phyloP scores from a whole-genome alignment of 2,888 invertebrate genomes.

The Cerastis leucographa region DNA sequence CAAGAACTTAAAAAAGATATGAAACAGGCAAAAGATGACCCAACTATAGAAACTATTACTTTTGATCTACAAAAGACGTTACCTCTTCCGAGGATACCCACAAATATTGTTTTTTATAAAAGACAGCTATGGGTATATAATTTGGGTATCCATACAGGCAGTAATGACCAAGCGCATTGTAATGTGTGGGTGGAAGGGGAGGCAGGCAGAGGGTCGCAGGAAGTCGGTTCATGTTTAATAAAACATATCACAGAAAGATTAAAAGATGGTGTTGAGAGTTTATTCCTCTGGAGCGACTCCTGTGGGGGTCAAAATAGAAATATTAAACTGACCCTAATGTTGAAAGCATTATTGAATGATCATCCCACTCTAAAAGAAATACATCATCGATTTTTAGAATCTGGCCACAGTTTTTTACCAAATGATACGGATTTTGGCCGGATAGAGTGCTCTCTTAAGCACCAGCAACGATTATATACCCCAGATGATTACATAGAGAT shows the following conservation, averaged over 20 bases:
- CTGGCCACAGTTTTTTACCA: conserved; percentile 55
- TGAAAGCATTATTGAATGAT: conserved; percentile 57
- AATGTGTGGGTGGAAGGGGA: conserved; percentile 58
- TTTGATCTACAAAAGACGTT: conserved; percentile 12
- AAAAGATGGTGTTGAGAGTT: conserved; percentile 24
- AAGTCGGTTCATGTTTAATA: conserved; percentile 59
- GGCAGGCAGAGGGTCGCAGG: conserved; percentile 61
- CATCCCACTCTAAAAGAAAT: conserved; percentile 56
- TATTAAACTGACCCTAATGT: conserved; percentile 60
- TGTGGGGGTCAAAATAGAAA: conserved; percentile 57
- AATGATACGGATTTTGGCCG: conserved; percentile 56
- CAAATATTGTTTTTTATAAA: conserved; percentile 64
- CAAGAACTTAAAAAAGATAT: conserved; percentile 13
- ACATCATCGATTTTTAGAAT: conserved; percentile 51
- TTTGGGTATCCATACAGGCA: conserved; percentile 56
- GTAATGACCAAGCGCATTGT: conserved; percentile 41
- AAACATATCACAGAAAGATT: conserved; percentile 46
- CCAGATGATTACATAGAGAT: conserved; percentile 40
- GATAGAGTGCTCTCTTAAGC: conserved; percentile 49
- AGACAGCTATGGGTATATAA: conserved; percentile 63
- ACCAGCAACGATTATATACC: conserved; percentile 39
- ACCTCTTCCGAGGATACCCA: conserved; percentile 56
- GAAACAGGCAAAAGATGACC: conserved; percentile 13
- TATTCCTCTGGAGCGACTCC: conserved; percentile 2
- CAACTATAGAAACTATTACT: conserved; percentile 9